phyloP scores from a whole-genome alignment of 2,888 invertebrate species.

The Drosophila aldrichi region DNA sequence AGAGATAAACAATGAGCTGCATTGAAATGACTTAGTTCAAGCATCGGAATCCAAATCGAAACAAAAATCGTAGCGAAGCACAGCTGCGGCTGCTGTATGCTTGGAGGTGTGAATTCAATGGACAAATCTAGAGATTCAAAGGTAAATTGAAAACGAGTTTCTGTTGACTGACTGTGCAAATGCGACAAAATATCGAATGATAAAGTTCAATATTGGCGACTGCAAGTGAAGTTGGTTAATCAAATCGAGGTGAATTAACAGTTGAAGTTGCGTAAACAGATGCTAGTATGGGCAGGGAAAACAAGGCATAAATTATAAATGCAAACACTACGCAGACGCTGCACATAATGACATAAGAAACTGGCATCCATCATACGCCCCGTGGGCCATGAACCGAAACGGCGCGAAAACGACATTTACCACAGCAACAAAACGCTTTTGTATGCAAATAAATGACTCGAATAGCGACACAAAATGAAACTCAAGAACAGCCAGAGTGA shows the following conservation, averaged over 20 bases:
- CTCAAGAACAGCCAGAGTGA: background rate
- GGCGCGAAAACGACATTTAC: slow-evolving; percentile 38
- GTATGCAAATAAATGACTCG: slow-evolving; percentile 43
- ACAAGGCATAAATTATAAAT: slow-evolving; percentile 50
- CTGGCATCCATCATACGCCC: slow-evolving; percentile 70
- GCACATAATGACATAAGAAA: slow-evolving; percentile 48
- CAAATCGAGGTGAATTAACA: slow-evolving; percentile 16
- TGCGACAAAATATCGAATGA: slow-evolving; percentile 18
- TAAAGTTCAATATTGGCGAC: slow-evolving; percentile 45
- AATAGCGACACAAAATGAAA: slow-evolving; percentile 1
- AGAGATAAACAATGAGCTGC: slow-evolving; percentile 29
- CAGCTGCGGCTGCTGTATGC: slow-evolving; percentile 3
- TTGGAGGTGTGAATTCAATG: slow-evolving; percentile 38
- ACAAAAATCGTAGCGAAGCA: background rate
- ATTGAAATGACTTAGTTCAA: slow-evolving; percentile 18
- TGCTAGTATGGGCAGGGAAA: slow-evolving; percentile 41
- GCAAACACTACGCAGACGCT: slow-evolving; percentile 6
- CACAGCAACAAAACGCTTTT: slow-evolving; percentile 13
- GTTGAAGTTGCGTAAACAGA: slow-evolving; percentile 46
- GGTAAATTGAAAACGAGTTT: slow-evolving; percentile 22
- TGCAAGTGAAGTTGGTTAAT: slow-evolving; percentile 1
- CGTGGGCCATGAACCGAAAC: slow-evolving; percentile 49
- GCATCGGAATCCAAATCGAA: background rate
- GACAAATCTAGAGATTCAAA: slow-evolving; percentile 8
- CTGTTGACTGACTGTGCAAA: slow-evolving; percentile 30